Conservation (phyloP, 1,140 invertebrate genomes). For the Melipona quadrifasciata region DNA sequence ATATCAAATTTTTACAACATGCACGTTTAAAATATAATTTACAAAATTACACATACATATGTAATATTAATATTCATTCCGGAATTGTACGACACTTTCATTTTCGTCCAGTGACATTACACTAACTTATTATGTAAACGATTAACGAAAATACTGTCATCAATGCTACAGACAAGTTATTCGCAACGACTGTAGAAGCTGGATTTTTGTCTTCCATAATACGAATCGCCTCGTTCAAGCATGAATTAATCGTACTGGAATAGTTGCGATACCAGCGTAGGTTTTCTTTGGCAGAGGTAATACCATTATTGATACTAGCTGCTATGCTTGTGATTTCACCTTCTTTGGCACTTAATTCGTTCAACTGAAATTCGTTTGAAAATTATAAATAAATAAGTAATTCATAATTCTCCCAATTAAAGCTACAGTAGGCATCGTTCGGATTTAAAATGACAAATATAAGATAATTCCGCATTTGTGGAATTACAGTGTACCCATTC, state of each 20-base stretch:
- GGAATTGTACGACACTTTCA: neutral
- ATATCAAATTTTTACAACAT: neutral
- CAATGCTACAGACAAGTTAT: neutral
- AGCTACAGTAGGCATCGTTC: neutral
- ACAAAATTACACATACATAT: neutral
- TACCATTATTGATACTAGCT: neutral
- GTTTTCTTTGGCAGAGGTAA: neutral
- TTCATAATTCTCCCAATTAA: too few relatives aligned
- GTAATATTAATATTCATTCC: neutral
- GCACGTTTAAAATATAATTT: neutral
- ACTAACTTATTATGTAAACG: neutral
- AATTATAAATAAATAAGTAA: neutral
- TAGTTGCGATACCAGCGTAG: neutral
- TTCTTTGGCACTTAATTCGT: slow-evolving; percentile 3
- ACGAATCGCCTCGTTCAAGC: neutral
- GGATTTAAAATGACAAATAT: neutral
- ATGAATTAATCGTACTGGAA: neutral
- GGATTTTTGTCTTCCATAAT: fast-evolving
- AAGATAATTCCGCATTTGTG: neutral
- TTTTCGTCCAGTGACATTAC: neutral
- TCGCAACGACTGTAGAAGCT: neutral
- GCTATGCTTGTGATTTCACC: neutral
- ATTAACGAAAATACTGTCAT: slow-evolving; percentile 8
- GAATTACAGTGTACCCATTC: neutral
- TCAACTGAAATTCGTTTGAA: slow-evolving; percentile 39